A percentile compares a stretch with the other conserved stretches of the same genome.
Conservation (phyloP, 1,140 invertebrate species). For the Galleria mellonella region DNA sequence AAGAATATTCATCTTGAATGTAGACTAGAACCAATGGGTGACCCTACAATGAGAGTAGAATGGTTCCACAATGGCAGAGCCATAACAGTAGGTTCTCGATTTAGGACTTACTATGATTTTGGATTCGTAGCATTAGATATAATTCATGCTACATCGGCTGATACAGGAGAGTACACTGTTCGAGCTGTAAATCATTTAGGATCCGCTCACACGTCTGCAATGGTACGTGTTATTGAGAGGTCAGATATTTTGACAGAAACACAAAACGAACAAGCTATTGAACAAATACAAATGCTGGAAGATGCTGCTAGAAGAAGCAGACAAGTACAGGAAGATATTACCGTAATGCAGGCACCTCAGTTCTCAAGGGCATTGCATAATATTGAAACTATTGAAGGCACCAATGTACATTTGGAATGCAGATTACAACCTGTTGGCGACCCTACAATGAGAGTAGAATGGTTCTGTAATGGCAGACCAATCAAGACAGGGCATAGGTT, state of each 20-base stretch:
- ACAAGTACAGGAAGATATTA: constrained; percentile 84
- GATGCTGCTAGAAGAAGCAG: constrained; percentile 84
- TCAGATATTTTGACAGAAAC: constrained; percentile 94
- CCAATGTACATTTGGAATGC: constrained; percentile 94
- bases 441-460: constrained; percentile 95
- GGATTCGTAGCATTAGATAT: constrained; percentile 95
- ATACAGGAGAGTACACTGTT: constrained; percentile 96
- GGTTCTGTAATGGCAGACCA: constrained; percentile 95
- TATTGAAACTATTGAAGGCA: constrained; percentile 92
- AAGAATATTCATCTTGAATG: constrained; percentile 94
- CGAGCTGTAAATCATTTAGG: constrained; percentile 94
- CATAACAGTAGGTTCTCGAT: constrained; percentile 91
- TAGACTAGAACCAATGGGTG: constrained; percentile 93
- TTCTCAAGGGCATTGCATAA: constrained; percentile 93
- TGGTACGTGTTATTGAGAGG: constrained; percentile 87
- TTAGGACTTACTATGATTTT: constrained; percentile 96
- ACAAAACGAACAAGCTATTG: constrained; percentile 95
- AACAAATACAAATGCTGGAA: constrained; percentile 96
- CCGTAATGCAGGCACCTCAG: constrained; percentile 86
- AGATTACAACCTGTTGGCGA: constrained; percentile 95
- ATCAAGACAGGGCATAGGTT: constrained; percentile 94
- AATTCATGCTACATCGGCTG: constrained; percentile 87
- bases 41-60: constrained; percentile 96
- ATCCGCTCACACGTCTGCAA: constrained; percentile 91
- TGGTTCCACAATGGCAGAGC: constrained; percentile 95